A percentile compares a stretch with the other conserved stretches of the same genome.
phyloP scores from a whole-genome alignment of 2,113 vertebrate species.

The Phoxinus phoxinus region DNA sequence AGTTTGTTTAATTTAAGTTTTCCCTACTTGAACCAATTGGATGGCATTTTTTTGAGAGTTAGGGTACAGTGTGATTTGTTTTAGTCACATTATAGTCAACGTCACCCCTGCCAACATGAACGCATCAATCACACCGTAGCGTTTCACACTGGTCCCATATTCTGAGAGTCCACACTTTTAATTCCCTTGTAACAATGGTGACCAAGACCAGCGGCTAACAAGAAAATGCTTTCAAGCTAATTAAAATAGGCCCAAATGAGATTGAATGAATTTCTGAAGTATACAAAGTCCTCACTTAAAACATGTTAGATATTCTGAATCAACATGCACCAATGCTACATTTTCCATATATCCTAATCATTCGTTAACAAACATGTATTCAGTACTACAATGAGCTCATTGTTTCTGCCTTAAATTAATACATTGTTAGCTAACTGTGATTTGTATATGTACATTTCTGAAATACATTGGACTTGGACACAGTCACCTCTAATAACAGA shows the following conservation, averaged over 20 bases:
- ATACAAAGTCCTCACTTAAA: neutral
- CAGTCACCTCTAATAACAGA: no score
- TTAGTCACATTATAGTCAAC: neutral
- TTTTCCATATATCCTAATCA: no score
- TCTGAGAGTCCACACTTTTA: neutral
- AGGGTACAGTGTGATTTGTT: neutral
- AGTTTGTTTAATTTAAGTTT: no score
- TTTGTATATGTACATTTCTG: no score
- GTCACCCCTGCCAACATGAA: neutral
- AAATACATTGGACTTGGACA: no score
- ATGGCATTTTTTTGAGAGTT: no score
- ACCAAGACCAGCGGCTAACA: neutral
- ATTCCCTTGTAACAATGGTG: neutral
- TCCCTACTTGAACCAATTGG: no score
- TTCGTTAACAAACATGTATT: no score
- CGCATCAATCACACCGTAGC: neutral
- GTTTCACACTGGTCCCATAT: neutral
- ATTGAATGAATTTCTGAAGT: neutral
- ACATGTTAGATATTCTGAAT: conserved; percentile 41
- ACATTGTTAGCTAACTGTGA: no score
- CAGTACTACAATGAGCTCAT: no score
- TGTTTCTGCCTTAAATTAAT: no score
- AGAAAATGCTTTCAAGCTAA: neutral
- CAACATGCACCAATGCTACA: no score
- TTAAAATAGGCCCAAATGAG: neutral